phyloP scores from a whole-genome alignment of 2,888 invertebrate species.

The Drosophila meridiana region DNA sequence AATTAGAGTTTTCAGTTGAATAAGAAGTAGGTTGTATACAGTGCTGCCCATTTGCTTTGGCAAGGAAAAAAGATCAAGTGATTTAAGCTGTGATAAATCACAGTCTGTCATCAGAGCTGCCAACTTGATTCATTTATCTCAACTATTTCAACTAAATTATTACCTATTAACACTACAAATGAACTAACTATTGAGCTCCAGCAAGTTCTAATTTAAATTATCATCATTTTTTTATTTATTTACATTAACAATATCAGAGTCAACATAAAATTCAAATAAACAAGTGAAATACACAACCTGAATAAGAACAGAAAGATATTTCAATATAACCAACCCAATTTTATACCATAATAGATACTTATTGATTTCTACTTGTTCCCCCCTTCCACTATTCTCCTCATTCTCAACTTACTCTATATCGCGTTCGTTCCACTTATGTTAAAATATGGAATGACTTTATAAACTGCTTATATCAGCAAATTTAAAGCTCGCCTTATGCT shows the following conservation, averaged over 20 bases:
- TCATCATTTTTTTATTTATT: too few relatives aligned
- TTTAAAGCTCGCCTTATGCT: conserved; percentile 1
- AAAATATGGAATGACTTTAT: conserved; percentile 6
- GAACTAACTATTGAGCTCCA: neutral
- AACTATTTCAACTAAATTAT: too few relatives aligned
- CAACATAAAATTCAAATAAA: too few relatives aligned
- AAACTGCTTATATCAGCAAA: neutral
- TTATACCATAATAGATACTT: neutral
- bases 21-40: neutral
- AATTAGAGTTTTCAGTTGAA: neutral
- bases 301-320: too few relatives aligned
- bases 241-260: too few relatives aligned
- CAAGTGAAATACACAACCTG: too few relatives aligned
- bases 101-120: neutral
- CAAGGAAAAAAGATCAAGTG: too few relatives aligned
- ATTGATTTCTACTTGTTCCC: neutral
- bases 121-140: neutral
- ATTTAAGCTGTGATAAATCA: neutral
- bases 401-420: neutral
- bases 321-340: too few relatives aligned
- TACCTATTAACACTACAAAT: neutral
- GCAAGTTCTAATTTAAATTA: neutral
- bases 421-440: neutral
- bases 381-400: neutral
- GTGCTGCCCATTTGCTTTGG: neutral